Conservation (phyloP, 2,888 invertebrate genomes). For the Acrobasis repandana region DNA sequence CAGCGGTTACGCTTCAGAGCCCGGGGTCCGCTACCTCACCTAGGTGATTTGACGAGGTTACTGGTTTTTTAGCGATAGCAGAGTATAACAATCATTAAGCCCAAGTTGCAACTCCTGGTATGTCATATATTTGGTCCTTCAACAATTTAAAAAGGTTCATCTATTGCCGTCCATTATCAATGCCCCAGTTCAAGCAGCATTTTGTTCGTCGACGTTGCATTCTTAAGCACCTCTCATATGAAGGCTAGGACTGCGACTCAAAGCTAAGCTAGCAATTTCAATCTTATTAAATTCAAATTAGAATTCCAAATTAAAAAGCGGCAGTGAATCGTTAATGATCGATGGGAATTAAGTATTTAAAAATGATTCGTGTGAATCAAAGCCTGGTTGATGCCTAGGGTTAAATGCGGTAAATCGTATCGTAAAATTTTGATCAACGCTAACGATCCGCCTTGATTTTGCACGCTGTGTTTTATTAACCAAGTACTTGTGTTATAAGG, state of each 20-base stretch:
- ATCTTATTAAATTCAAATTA: neutral
- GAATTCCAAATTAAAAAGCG: neutral
- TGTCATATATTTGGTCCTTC: no score
- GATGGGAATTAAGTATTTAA: neutral
- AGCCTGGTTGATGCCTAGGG: neutral
- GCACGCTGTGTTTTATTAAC: neutral
- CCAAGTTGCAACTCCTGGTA: no score
- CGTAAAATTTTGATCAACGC: neutral
- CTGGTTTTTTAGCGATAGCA: no score
- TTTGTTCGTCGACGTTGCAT: conserved; percentile 30
- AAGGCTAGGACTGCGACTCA: conserved; percentile 28
- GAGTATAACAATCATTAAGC: no score
- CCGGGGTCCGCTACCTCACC: no score
- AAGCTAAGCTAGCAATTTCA: neutral
- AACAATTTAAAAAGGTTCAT: neutral
- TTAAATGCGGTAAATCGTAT: conserved; percentile 1
- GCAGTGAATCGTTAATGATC: neutral
- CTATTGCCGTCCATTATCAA: neutral
- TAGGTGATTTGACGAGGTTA: no score
- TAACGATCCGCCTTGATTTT: neutral
- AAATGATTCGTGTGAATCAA: neutral
- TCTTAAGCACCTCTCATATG: conserved; percentile 35
- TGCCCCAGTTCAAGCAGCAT: conserved; percentile 6
- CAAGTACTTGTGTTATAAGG: no score
- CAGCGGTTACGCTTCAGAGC: no score